phyloP scores from a whole-genome alignment of 2,888 invertebrate genomes.

The Drepana falcataria region DNA sequence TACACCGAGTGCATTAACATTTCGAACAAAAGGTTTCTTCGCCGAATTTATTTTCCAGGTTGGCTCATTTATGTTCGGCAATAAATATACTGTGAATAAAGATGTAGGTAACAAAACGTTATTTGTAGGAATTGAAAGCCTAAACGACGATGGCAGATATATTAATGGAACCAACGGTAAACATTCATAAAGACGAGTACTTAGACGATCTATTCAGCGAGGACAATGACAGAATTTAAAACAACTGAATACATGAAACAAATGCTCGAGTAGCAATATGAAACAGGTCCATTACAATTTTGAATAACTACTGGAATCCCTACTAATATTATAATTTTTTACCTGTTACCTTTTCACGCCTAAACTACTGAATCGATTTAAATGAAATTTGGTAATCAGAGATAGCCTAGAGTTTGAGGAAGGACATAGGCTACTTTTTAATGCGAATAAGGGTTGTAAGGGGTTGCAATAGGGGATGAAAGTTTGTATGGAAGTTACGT shows the following conservation, averaged over 20 bases:
- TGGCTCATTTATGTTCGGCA: not conserved
- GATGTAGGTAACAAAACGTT: not conserved
- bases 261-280: not conserved
- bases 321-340: too few relatives aligned
- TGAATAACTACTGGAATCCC: too few relatives aligned
- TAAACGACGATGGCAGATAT: not conserved
- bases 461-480: not conserved
- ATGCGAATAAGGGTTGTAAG: too few relatives aligned
- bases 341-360: too few relatives aligned
- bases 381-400: too few relatives aligned
- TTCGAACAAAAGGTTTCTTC: constrained; percentile 14
- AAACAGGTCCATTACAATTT: not conserved
- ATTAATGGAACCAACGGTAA: not conserved
- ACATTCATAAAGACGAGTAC: not conserved
- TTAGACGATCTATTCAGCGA: not conserved
- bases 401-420: too few relatives aligned
- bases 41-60: constrained; percentile 15
- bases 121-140: not conserved
- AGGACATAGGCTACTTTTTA: too few relatives aligned
- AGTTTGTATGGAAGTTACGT: not conserved
- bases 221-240: not conserved
- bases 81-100: not conserved
- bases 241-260: not conserved
- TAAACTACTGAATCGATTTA: too few relatives aligned
- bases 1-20: constrained; percentile 3